These are phyloP conservation scores for Chauna torquata DNA, from an alignment of 2,113 vertebrate species.

Conservation along the genomic window DNA sequence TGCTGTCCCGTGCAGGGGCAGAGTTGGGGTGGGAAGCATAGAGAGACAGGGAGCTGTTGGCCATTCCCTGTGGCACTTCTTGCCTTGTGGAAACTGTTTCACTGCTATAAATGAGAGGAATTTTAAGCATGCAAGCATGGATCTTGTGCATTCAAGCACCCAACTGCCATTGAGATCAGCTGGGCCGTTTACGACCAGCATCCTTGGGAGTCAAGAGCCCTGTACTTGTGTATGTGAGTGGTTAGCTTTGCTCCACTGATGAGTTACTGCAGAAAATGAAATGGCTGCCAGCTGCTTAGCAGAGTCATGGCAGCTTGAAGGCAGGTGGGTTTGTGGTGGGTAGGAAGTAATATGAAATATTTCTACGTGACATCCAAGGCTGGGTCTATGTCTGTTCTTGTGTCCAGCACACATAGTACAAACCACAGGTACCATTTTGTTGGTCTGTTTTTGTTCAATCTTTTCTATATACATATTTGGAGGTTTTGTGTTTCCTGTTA, in stretches of 20 bases:
- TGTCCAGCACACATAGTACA: fast-evolving
- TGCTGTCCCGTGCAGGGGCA: background rate
- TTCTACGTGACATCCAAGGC: background rate
- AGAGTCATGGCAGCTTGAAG: background rate
- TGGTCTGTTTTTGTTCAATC: background rate
- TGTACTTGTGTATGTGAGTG: background rate
- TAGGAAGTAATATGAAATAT: background rate
- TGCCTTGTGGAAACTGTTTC: background rate
- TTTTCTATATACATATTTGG: background rate
- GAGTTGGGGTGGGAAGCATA: background rate
- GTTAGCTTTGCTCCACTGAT: background rate
- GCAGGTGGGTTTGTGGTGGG: background rate
- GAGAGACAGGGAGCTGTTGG: background rate
- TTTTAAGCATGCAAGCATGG: too few species aligned
- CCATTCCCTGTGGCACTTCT: background rate
- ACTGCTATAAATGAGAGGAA: background rate
- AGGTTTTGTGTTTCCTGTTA: background rate
- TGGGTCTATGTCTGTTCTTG: background rate
- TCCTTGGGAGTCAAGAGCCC: background rate
- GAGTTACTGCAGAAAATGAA: background rate
- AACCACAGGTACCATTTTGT: background rate
- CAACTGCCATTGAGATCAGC: background rate
- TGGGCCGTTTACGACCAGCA: fast-evolving
- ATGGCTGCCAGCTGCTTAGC: background rate
- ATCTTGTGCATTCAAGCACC: background rate